Evolutionary conservation across 1,140 invertebrate species (phyloP).

Genomic region (Watersipora subatra): DNA sequence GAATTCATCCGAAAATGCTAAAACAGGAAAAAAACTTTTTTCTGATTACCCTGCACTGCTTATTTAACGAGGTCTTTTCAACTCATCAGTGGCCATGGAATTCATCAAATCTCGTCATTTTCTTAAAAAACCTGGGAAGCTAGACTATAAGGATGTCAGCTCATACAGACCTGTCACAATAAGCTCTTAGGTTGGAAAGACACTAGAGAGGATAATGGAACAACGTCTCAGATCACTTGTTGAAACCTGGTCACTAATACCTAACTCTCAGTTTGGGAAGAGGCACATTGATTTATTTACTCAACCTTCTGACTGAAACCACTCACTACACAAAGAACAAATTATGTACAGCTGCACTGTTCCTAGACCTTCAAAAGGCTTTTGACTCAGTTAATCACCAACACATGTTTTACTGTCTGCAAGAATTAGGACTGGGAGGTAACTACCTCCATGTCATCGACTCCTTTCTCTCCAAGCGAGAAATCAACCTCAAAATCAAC

Average conservation of each 20-base stretch:
- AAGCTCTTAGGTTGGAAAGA: neutral
- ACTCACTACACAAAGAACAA: neutral
- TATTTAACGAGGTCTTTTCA: neutral
- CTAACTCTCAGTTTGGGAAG: neutral
- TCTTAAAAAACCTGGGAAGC: neutral
- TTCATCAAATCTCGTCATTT: neutral
- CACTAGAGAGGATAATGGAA: slow-evolving; percentile 1
- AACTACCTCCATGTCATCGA: neutral
- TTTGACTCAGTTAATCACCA: neutral
- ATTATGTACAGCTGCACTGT: neutral
- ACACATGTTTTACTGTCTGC: neutral
- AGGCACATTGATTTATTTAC: neutral
- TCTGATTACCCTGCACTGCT: neutral
- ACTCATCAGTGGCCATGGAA: neutral
- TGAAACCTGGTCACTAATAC: neutral
- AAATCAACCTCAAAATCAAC: neutral
- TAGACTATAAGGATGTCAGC: neutral
- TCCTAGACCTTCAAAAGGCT: slow-evolving; percentile 1
- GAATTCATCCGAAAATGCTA: neutral
- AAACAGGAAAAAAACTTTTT: neutral
- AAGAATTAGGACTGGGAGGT: neutral
- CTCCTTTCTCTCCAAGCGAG: neutral
- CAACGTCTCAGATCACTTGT: neutral
- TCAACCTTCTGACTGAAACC: neutral
- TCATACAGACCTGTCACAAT: slow-evolving; percentile 1